Conservation (phyloP, 2,888 invertebrate genomes). For the Abscondita cerata region DNA sequence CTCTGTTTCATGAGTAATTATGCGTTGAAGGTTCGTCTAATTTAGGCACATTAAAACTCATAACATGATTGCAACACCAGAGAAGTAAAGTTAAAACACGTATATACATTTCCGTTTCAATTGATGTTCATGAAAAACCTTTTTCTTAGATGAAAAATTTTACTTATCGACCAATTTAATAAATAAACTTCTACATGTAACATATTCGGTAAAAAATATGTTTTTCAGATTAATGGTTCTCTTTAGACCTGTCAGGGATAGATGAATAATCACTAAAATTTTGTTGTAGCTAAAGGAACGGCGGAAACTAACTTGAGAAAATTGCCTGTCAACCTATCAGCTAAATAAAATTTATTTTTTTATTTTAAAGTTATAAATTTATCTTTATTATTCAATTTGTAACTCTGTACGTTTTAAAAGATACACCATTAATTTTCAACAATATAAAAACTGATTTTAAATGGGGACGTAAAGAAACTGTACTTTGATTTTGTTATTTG, state of each 20-base stretch:
- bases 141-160: no score
- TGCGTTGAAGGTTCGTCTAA: constrained; percentile 41
- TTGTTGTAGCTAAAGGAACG: constrained; percentile 2
- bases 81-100: constrained; percentile 11
- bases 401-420: no score
- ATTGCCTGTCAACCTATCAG: constrained; percentile 12
- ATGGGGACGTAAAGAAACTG: no score
- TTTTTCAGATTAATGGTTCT: constrained; percentile 10
- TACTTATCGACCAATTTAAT: background rate
- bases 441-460: no score
- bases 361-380: constrained; percentile 9
- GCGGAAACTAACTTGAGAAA: constrained; percentile 5
- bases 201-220: constrained; percentile 8
- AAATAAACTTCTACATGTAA: constrained; percentile 1
- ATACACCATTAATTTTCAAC: no score
- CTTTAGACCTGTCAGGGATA: constrained; percentile 13
- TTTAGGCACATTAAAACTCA: constrained; percentile 21
- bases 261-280: constrained; percentile 22
- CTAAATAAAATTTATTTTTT: constrained; percentile 9
- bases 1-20: constrained; percentile 56
- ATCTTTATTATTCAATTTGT: background rate
- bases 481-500: no score
- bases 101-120: background rate
- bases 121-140: no score
- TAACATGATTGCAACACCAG: constrained; percentile 6